Evolutionary conservation across 2,888 invertebrate species (phyloP), one percentile per base, ranked within the genome.

Genomic region (Scrobipalpa costella): DNA sequence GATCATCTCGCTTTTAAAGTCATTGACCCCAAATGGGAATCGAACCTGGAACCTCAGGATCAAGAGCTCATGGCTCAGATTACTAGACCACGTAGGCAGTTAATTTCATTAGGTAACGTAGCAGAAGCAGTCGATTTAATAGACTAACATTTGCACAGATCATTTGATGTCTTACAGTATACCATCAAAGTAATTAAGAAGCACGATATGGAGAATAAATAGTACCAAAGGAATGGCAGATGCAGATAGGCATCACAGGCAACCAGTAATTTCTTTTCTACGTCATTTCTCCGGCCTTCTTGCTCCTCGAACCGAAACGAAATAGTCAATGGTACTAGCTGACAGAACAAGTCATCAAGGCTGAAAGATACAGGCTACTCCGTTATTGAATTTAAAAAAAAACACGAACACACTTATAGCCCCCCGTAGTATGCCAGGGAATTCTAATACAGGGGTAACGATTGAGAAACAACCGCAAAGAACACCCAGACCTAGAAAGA

Each of bases 281-380:
- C 33, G 19, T 27, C 17, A 55, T 55, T 55, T 55, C 33, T 34
- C 27, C n/a, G 55, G 27, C 33, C 55, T 55, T 15, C n/a, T n/a
- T 55, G n/a, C 34, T 27, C 7, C 15, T 34, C 33, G 15, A 33
- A 55, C 55, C 15, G 33, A 33, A 55, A 17, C 33, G n/a, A 55
- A 33, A n/a, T 9, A 52, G 33, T 52, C 15, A 7, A 1, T 50
- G 6, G 52, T 49, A 49, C 8, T 49, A 49, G 19, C 11, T 50
- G 21, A 19, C 19, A 50, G 1, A 50, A 50, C 9, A 44, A 44
- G n/a, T n/a, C 44, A 44, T 19, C 17, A 19, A 2, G 11, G 49
- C 9, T 9, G 19, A 13, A 27, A 52, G 1, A 13, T 11, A 9
- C 5, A n/a, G 15, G 8, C 9, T 5, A 0, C n/a, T 6, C 5